A percentile compares a stretch with the other conserved stretches of the same genome.
These are phyloP conservation scores for Acinonyx jubatus DNA, from an alignment of 2,113 vertebrate species.

Conservation along the genomic window DNA sequence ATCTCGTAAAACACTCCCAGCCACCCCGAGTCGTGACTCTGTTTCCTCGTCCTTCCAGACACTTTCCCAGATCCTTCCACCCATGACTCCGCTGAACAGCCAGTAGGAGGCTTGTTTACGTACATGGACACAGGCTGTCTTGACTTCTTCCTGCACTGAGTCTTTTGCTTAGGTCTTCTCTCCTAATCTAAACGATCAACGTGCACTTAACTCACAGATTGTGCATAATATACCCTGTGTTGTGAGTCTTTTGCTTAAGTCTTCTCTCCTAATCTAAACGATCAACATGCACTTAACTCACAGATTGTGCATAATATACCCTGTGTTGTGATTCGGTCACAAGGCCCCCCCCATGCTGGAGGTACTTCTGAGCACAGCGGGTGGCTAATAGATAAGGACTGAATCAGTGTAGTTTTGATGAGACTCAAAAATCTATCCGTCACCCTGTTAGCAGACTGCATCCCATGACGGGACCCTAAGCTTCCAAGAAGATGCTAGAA, in stretches of 20 bases:
- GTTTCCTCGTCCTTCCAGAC: background rate
- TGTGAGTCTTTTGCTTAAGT: background rate
- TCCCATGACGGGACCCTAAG: background rate
- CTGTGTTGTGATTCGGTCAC: accelerated
- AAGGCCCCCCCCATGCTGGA: accelerated
- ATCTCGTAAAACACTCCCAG: no score
- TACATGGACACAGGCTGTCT: accelerated
- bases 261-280: background rate
- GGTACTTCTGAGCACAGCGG: accelerated
- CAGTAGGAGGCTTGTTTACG: accelerated
- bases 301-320: accelerated
- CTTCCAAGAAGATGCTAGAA: background rate
- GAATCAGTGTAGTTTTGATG: background rate
- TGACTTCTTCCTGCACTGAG: background rate
- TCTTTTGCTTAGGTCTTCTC: background rate
- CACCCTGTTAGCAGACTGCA: background rate
- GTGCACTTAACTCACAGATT: accelerated
- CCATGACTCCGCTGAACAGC: accelerated
- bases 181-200: background rate
- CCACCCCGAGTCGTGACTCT: background rate
- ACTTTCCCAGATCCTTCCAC: no score
- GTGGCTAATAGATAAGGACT: background rate
- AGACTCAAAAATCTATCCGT: background rate
- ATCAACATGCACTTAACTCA: no score
- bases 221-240: accelerated